These are phyloP conservation scores for Esox masquinongy DNA, from an alignment of 2,797 vertebrate genomes.

Conservation along the genomic window DNA sequence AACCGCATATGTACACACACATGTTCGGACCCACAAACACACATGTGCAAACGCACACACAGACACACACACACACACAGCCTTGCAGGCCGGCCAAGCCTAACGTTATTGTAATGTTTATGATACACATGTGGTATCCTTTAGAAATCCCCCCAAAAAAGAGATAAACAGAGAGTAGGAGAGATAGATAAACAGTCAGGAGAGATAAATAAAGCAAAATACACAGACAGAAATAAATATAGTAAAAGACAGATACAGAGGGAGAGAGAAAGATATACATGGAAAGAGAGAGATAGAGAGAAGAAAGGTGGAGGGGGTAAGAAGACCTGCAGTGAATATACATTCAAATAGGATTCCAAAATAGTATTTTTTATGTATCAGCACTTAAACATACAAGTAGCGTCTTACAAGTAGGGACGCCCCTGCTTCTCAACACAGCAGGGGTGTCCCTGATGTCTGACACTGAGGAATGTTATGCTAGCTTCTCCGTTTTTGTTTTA, in stretches of 20 bases:
- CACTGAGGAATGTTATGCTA: too few relatives aligned
- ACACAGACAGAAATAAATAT: background rate
- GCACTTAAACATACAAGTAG: too few relatives aligned
- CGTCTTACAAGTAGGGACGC: too few relatives aligned
- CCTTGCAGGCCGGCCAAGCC: background rate
- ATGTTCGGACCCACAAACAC: background rate
- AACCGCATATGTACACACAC: background rate
- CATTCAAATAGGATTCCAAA: too few relatives aligned
- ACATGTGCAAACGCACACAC: slow-evolving; percentile 7
- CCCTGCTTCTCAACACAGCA: too few relatives aligned
- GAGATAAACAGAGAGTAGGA: background rate
- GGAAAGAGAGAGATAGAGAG: background rate
- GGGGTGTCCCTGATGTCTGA: too few relatives aligned
- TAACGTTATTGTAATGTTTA: background rate
- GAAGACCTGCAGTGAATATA: background rate
- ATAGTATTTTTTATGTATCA: too few relatives aligned
- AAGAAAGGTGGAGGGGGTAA: background rate
- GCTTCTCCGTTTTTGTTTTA: too few relatives aligned
- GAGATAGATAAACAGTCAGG: background rate
- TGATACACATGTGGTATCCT: background rate
- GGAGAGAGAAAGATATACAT: background rate
- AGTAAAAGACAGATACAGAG: too few relatives aligned
- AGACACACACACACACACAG: background rate
- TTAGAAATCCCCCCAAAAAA: background rate
- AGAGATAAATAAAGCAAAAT: background rate